Base-by-base conservation (phyloP, 1,140 invertebrate genomes). In the Drosophila yakuba region DNA sequence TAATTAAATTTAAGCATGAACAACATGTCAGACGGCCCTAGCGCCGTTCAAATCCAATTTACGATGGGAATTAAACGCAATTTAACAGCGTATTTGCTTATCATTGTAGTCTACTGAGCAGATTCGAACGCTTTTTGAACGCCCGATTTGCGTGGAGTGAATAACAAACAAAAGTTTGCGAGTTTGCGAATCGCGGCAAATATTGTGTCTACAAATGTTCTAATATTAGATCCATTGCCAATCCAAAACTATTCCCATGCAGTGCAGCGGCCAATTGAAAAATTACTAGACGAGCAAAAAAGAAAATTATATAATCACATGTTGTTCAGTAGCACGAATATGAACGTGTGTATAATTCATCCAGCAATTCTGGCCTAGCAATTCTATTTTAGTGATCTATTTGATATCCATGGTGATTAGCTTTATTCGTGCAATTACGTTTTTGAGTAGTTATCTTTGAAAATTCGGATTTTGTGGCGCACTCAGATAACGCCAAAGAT, bases 1-100 rank as follows among this genome's bases (percentile, higher is more conserved):
- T 62, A 85, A 85, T 85, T 74, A 80, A 71, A 57, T 80, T 56
- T 73, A 64, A 44, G 55, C 60, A 69, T 50, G 59, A 47, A 64
- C 58, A 55, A 32, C 14, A 32, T 41, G 58, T n/a, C 45, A 57
- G 43, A 58, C 41, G 38, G 23, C 32, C 48, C 17, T 17, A 55
- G 35, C 51, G 36, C 41, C 23, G 62, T 55, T 69, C 67, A 62
- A 35, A 56, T 47, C 32, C 32, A 59, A 62, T 36, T 25, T 60
- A 50, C 61, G 55, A 67, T 54, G 47, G 45, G 35, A 64, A 74
- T 75, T 75, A 75, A 75, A 75, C 52, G 73, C 71, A 75, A 74
- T 74, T 74, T 74, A 44, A 55, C 60, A 35, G 17, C n/a, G 38
- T 52, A 59, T 54, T 58, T 64, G 61, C 72, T 50, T 54, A 58